Base-by-base conservation (phyloP, 2,888 invertebrate genomes). In the Tromatobia lineatoria region DNA sequence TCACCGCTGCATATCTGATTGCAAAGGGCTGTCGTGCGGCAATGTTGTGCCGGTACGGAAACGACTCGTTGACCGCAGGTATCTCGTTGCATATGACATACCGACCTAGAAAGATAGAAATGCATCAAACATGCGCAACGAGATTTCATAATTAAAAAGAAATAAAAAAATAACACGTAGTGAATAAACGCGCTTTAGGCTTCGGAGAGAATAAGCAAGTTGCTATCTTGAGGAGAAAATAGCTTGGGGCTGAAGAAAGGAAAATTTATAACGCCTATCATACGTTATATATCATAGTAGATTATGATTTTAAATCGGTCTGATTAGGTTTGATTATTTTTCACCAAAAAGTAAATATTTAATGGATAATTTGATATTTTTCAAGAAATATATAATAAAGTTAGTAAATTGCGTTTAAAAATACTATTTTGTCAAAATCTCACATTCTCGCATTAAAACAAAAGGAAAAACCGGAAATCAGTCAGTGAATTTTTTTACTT, bases 51-150 rank as follows among this genome's bases (percentile, higher is more conserved):
- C 0, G 98, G 96, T 0, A 98, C 98, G 11, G 96, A 94, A 15
- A 98, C 97, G 79, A 98, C 98, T 91, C 97, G 96, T 92, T 98
- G 97, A 0, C 97, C 97, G 92, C 99, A 99, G 0, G 98, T 98
- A 79, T 96, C 95, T 59, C 96, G 96, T 88, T 96, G 96, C 92
- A 99, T 96, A 91, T 98, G 97, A 91, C 99, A 99, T 90, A 96
- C 95, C 0, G 98, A 97, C 89, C 97, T 97, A 91, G 4, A 90
- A 88, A 82, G 10, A 84, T 52, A 34, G 23, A 74, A 80, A 59
- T 42, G 29, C 50, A 52, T 70, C 20, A 61, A n/a, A 8, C n/a
- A 42, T 20, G 50, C 18, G 23, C 59, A 74, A 38, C 75, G 11
- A 71, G 67, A 13, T 20, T n/a, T 10, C 0, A 29, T 29, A 52